Base-by-base conservation (phyloP, 2,888 invertebrate genomes). In the Meteorus colon region DNA sequence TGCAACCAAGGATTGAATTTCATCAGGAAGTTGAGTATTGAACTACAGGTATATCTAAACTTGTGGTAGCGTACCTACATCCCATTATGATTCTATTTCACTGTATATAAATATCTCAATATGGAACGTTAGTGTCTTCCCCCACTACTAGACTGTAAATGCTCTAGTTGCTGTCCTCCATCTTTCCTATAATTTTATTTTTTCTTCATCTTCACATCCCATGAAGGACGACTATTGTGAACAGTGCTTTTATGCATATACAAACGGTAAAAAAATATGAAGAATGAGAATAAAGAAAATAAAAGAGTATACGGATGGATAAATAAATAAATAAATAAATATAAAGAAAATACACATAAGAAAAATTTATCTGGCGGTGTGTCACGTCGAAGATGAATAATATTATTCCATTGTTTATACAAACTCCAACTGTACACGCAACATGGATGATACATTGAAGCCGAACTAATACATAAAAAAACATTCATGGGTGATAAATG, bases 11-110 rank as follows among this genome's bases (percentile, higher is more conserved):
- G 62, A 19, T 68, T 76, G 76, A 78, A 79, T 80, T 79, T 80
- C 79, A 80, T 79, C 74, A 77, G 78, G 76, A 79, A 77, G 77
- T 79, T 76, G 60, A 78, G 74, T 73, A 66, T 62, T 24, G 37
- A 29, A 41, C 19, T 51, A 48, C 12, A n/a, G 16, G n/a, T 16
- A 48, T 48, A 16, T 16, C n/a, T 48, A 5, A 48, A 48, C 4
- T 48, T 48, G 48, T 48, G 48, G 48, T 48, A 41, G 41, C n/a
- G n/a, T 16, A 48, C 48, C n/a, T 48, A 48, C 4, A 48, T 16
- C 48, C n/a, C 48, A 48, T 48, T 16, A 48, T 48, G 48, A 48
- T 48, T 48, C 19, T 60, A 1, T 24, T 60, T 12, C 59, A 60
- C 2, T 27, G 24, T 60, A 60, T 60, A 60, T 62, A 62, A 29